These are phyloP conservation scores for Panagrolaimus sp. DNA, from an alignment of 1,140 invertebrate genomes.

Conservation along the genomic window DNA sequence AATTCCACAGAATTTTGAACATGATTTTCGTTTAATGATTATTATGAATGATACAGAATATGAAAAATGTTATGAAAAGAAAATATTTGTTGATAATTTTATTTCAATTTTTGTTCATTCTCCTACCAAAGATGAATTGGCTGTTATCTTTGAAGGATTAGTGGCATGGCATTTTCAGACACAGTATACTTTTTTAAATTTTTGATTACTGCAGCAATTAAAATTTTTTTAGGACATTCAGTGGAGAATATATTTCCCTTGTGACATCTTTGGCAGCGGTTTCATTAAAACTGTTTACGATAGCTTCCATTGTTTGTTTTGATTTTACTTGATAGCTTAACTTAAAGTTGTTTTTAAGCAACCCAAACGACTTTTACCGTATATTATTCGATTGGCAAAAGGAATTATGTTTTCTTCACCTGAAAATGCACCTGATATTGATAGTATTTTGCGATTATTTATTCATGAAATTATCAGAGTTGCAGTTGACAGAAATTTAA, in stretches of 20 bases:
- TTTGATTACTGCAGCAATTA: neutral
- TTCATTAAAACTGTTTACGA: constrained; percentile 22
- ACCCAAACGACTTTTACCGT: constrained; percentile 24
- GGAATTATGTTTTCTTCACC: constrained; percentile 33
- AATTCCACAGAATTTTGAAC: constrained; percentile 22
- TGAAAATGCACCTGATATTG: constrained; percentile 36
- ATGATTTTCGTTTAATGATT: constrained; percentile 34
- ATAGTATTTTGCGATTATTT: constrained; percentile 33
- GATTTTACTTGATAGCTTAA: neutral
- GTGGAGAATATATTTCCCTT: constrained; percentile 29
- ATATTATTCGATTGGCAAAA: constrained; percentile 22
- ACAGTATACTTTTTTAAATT: constrained; percentile 15
- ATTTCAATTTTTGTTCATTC: constrained; percentile 23
- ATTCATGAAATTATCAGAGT: constrained; percentile 28
- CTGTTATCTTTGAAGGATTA: constrained; percentile 28
- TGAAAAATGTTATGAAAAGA: constrained; percentile 25
- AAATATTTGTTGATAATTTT: constrained; percentile 29
- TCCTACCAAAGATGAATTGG: neutral
- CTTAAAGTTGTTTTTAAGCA: neutral
- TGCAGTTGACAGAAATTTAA: constrained; percentile 24
- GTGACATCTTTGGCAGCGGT: constrained; percentile 26
- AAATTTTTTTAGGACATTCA: constrained; percentile 30
- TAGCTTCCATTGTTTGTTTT: constrained; percentile 24
- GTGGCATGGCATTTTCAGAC: constrained; percentile 35
- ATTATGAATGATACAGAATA: constrained; percentile 31